Evolutionary conservation across 2,797 vertebrate genomes (phyloP).

Genomic region (Trichosurus vulpecula): DNA sequence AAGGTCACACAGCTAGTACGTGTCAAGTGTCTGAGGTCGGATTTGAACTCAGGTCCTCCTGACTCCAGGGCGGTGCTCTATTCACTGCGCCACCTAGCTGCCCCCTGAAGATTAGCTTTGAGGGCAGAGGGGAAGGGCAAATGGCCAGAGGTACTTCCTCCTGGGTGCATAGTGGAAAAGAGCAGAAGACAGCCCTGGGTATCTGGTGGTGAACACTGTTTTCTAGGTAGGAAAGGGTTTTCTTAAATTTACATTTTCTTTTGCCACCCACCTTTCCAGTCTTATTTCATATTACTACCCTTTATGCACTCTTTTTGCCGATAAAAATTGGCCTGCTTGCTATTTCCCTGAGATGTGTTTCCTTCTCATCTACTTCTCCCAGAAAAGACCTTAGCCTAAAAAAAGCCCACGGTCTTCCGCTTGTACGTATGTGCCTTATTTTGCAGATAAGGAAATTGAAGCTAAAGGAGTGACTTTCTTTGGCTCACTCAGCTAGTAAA

Average conservation of each 20-base stretch:
- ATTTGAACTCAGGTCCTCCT: too few species aligned
- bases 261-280: not conserved
- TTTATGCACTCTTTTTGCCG: not conserved
- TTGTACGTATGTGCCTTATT: too few species aligned
- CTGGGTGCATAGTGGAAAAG: not conserved
- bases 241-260: not conserved
- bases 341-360: not conserved
- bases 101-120: not conserved
- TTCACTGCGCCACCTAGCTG: too few species aligned
- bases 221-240: not conserved
- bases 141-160: not conserved
- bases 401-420: too few species aligned
- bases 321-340: not conserved
- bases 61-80: too few species aligned
- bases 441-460: too few species aligned
- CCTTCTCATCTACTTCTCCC: too few species aligned
- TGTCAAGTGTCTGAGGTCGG: too few species aligned
- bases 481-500: too few species aligned
- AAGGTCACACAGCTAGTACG: too few species aligned
- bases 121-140: not conserved
- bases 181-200: not conserved
- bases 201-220: not conserved
- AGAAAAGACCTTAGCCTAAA: not conserved
- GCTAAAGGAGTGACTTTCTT: too few species aligned
- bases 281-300: not conserved